Base-by-base conservation (phyloP, 2,797 vertebrate genomes). In the Telmatherina bonti region DNA sequence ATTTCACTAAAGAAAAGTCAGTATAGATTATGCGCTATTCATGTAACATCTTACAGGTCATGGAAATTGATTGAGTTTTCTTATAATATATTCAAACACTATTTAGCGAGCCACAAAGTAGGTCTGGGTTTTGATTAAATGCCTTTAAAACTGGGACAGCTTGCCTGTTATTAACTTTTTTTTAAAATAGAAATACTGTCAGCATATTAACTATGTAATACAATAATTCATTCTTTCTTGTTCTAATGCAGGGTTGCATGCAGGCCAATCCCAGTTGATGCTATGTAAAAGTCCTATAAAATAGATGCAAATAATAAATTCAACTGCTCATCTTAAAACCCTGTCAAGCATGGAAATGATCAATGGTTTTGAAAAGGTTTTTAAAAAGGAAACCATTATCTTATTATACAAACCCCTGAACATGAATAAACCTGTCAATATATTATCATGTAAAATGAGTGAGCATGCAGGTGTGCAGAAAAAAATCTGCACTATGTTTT, bases 401-500 rank as follows among this genome's bases (percentile, higher is more conserved):
- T 62, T 3, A 18, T 13, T 18, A 22, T 20, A 62, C 4, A 13
- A 69, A 57, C 26, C 1, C 10, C 2, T 4, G 18, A 35, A 29
- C 20, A 47, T 63, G 47, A 49, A 3, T 29, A 52, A 62, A 58
- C 26, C 9, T 61, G 56, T 29, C 58, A 7, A 58, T 47, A 66
- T 54, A 38, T 59, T 30, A 47, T 15, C 3, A 51, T 45, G 27
- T 59, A 16, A 74, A 56, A 33, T 12, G 33, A 22, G 43, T 9
- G 0, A 66, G 7, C 1, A 1, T 55, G 58, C 47, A 77, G 52
- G 74, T 73, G 55, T 71, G 22, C 38, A 67, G 31, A 71, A 43
- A 49, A 22, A 31, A 7, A 35, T 13, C 54, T 85, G 89, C 84
- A 84, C 29, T 88, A 41, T 43, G 62, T 67, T 54, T 79, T 77